Percentiles rank a stretch among this genome's conserved stretches.
Evolutionary conservation across 2,888 invertebrate species (phyloP).

Genomic region (Trichogramma evanescens): DNA sequence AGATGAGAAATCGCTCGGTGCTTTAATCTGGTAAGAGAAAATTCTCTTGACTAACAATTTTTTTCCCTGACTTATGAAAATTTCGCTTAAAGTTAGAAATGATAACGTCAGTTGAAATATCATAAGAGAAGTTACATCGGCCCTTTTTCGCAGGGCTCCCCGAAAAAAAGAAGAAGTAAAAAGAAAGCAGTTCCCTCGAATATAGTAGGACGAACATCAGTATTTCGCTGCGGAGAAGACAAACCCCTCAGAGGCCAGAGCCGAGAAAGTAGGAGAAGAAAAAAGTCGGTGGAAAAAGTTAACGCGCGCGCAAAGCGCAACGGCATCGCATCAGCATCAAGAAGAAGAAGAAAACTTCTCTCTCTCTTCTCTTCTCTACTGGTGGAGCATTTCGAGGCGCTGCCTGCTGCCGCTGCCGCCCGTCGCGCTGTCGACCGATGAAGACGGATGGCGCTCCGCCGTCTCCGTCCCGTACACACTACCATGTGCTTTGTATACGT

Average conservation of each 20-base stretch:
- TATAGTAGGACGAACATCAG: background rate
- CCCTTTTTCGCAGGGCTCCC: background rate
- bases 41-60: too few species aligned
- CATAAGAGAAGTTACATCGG: background rate
- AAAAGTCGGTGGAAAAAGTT: conserved; percentile 21
- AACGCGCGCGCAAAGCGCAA: conserved; percentile 20
- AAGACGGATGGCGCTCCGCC: conserved; percentile 47
- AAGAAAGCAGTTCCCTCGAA: background rate
- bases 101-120: background rate
- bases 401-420: conserved; percentile 39
- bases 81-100: background rate
- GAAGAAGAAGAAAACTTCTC: conserved; percentile 43
- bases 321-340: conserved; percentile 2
- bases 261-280: conserved; percentile 18
- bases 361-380: conserved; percentile 14
- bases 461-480: conserved; percentile 8
- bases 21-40: too few species aligned
- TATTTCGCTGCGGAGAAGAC: background rate
- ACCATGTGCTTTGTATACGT: conserved; percentile 5
- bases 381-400: conserved; percentile 46
- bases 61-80: background rate
- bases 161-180: background rate
- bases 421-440: conserved; percentile 49
- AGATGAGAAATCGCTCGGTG: too few species aligned
- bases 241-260: background rate